Base-by-base conservation (phyloP, 2,797 vertebrate species). In the Sebastes hubbsi region DNA sequence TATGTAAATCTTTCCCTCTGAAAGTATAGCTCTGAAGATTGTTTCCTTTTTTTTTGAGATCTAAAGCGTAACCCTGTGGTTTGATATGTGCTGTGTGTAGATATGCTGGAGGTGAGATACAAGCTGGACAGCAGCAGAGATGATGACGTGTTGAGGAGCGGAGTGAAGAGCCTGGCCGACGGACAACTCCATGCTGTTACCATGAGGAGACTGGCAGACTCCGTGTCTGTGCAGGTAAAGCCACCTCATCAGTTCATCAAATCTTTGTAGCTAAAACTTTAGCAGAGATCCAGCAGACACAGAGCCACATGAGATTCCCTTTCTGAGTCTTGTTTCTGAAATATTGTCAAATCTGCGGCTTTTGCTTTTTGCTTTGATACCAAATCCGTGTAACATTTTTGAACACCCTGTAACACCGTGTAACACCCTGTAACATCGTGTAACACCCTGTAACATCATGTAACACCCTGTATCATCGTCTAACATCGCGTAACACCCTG, bases 71-170 rank as follows among this genome's bases (percentile, higher is more conserved):
- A 46, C n/a, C 9, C 27, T 2, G 0, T n/a, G 30, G 27, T 74
- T 32, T 75, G 6, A 10, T 72, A 54, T 79, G 36, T 80, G 52
- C 63, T 80, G 75, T 71, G 46, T 84, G 68, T 54, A 96, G 98
- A 98, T 94, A 96, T 95, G 89, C 95, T 99, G 93, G 97, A 98
- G 84, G 94, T 98, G 77, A 96, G 96, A 54, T 98, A 98, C 92
- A 98, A 96, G 71, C 91, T 98, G 77, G 95, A 97, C 65, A 93
- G 91, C 83, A 93, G 95, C 91, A 92, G 95, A 87, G 96, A 97
- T 3, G 95, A 93, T 2, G 97, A 98, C 52, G 91, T 96, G 58
- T 88, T 97, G 84, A 94, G 76, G 80, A 95, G 97, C 78, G 90
- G 80, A 84, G 85, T 88, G 36, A 97, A 94, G 95, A 96, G 70